Conservation (phyloP, 2,797 vertebrate species). For the Spheniscus humboldti region DNA sequence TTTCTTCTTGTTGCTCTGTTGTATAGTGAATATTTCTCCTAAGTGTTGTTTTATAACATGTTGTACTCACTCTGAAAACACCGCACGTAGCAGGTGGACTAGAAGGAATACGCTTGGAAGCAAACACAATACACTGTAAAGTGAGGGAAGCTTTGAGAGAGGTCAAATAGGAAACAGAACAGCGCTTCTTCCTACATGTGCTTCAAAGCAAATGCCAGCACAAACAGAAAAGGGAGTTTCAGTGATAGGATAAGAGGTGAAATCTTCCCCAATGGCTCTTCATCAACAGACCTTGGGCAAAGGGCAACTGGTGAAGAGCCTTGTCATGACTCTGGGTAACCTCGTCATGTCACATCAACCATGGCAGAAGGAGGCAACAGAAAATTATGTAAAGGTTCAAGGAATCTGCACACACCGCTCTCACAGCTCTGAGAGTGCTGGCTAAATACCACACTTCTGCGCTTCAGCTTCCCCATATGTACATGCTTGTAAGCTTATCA, state of each 20-base stretch:
- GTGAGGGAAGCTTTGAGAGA: background rate
- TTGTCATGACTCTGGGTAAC: background rate
- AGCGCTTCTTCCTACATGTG: background rate
- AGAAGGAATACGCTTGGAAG: background rate
- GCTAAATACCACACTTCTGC: background rate
- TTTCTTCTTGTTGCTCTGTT: background rate
- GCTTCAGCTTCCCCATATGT: background rate
- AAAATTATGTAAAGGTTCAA: background rate
- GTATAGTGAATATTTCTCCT: background rate
- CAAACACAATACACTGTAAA: background rate
- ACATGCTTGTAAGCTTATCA: background rate
- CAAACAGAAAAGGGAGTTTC: background rate
- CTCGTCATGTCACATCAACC: background rate
- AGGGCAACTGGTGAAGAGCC: background rate
- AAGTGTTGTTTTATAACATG: background rate
- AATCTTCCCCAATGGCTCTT: background rate
- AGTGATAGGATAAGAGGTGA: background rate
- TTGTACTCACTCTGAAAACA: background rate
- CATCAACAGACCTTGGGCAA: background rate
- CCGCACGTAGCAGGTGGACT: background rate
- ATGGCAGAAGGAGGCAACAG: background rate
- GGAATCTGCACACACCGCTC: background rate
- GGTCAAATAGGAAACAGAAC: background rate
- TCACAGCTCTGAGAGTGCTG: fast-evolving
- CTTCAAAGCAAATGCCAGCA: background rate